Base-by-base conservation (phyloP, 2,888 invertebrate genomes). In the Tricholauxania praeusta region DNA sequence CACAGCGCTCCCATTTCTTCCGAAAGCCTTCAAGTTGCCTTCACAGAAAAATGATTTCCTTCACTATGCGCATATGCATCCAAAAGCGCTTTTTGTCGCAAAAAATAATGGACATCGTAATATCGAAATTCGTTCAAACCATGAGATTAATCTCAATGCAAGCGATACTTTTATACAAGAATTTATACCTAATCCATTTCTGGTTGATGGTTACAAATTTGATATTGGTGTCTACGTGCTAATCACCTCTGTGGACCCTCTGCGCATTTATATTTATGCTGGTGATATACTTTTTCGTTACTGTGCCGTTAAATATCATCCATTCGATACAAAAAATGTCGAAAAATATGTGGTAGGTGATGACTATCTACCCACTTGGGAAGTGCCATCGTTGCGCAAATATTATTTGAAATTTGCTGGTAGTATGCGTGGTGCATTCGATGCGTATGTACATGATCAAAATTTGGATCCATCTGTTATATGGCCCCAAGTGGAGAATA, bases 191-290 rank as follows among this genome's bases (percentile, higher is more conserved):
- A 93, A 92, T 76, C 98, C 98, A 6, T 92, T 94, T 79, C 89
- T 99, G 19, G 93, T 99, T 4, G 96, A 96, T 85, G 96, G 96
- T 1, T 92, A 95, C 86, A 98, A 97, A 89, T 99, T 99, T 87
- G 99, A 99, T 88, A 95, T 99, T 85, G 98, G 99, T 12, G 92
- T 99, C 72, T 99, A 99, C 84, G 95, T 95, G 0, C 93, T 94
- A 1, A 88, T 99, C 22, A 98, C 97, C 0, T 98, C 97, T 0
- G 90, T 98, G 2, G 91, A 96, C 87, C 99, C 99, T 1, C 87
- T 99, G 28, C 89, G 97, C 78, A 91, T 94, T 2, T 99, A 98
- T 84, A 93, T 94, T 81, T 96, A 96, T 83, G 93, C 93, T 83
- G 95, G 94, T 4, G 98, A 99, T 83, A 93, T 94, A 12, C 88